A percentile compares a stretch with the other conserved stretches of the same genome.
Conservation (phyloP, 2,888 invertebrate genomes). For the Tubulanus polymorphus region DNA sequence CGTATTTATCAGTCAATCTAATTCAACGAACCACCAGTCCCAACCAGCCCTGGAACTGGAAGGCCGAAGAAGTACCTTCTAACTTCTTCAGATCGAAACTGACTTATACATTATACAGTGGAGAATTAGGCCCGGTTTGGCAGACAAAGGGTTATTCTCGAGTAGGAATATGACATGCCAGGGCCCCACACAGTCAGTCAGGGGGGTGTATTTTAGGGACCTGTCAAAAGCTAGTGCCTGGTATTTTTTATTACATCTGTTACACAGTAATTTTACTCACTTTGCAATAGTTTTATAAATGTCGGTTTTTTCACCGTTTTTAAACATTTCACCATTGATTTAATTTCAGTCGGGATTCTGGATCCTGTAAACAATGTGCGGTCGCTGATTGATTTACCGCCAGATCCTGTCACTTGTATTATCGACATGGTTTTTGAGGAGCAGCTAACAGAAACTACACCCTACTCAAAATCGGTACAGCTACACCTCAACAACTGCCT, state of each 20-base stretch:
- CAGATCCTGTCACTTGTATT: constrained; percentile 37
- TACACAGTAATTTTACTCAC: too few species aligned
- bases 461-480: too few species aligned
- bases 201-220: too few species aligned
- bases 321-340: constrained; percentile 33
- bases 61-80: background rate
- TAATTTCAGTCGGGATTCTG: constrained; percentile 38
- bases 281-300: constrained; percentile 35
- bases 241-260: too few species aligned
- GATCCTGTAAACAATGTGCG: constrained; percentile 41
- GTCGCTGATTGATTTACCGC: constrained; percentile 31
- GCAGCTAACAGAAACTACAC: background rate
- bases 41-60: background rate
- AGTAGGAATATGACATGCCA: too few species aligned
- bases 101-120: background rate
- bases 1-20: background rate
- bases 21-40: too few species aligned
- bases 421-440: constrained; percentile 32
- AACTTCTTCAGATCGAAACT: background rate
- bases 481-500: too few species aligned
- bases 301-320: constrained; percentile 33
- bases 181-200: too few species aligned
- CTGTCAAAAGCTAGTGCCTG: too few species aligned
- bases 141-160: too few species aligned
- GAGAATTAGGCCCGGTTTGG: background rate